A percentile compares a stretch with the other conserved stretches of the same genome.
These are phyloP conservation scores for Byasa hedistus DNA, from an alignment of 2,888 invertebrate genomes.

Conservation along the genomic window DNA sequence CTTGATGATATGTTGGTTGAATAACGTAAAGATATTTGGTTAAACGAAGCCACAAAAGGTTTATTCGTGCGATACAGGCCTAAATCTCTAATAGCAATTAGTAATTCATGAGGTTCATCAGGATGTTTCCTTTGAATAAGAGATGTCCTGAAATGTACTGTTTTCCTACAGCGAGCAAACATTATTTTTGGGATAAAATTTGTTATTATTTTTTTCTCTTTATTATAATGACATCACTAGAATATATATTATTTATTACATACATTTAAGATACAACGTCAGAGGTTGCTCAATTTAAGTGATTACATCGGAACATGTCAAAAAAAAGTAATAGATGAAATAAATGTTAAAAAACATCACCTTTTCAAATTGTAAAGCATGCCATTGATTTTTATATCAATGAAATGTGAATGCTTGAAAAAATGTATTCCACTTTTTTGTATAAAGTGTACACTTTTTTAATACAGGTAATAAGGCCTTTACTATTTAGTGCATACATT, in stretches of 20 bases:
- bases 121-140: slow-evolving; percentile 6
- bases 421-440: neutral
- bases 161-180: neutral
- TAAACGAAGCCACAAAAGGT: slow-evolving; percentile 17
- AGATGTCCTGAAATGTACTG: slow-evolving; percentile 7
- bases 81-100: slow-evolving; percentile 19
- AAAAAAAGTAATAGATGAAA: neutral
- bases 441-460: neutral
- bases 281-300: no score
- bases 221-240: no score
- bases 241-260: no score
- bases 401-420: neutral
- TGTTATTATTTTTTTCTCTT: neutral
- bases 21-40: slow-evolving; percentile 11
- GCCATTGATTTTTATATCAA: neutral
- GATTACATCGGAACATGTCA: no score
- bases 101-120: slow-evolving; percentile 17
- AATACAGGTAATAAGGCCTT: neutral
- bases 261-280: no score
- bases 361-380: no score
- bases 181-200: neutral
- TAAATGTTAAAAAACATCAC: neutral
- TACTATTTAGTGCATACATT: neutral
- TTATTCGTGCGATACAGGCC: slow-evolving; percentile 13
- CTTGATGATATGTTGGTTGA: neutral